phyloP scores from a whole-genome alignment of 2,888 invertebrate species.

The Cerceris ruficornis region DNA sequence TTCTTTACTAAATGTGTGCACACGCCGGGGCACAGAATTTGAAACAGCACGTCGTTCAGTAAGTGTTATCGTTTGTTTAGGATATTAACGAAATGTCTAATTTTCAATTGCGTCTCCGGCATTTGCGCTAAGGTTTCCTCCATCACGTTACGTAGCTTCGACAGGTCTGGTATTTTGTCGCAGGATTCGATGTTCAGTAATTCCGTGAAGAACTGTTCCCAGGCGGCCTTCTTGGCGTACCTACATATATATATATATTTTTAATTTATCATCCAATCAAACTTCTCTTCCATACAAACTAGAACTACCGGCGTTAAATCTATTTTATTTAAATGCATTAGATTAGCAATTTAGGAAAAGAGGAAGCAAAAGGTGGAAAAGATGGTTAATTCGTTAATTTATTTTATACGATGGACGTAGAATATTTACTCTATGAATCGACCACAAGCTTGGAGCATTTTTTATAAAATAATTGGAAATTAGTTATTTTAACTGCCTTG shows the following conservation, averaged over 20 bases:
- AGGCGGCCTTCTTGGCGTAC: conserved; percentile 88
- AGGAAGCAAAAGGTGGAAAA: too few relatives aligned
- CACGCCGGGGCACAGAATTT: conserved; percentile 63
- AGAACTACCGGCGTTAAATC: background rate
- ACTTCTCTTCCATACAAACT: background rate
- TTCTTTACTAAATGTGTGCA: conserved; percentile 71
- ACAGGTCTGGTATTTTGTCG: conserved; percentile 88
- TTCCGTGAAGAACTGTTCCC: conserved; percentile 91
- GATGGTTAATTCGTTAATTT: too few relatives aligned
- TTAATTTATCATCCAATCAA: background rate
- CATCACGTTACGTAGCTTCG: conserved; percentile 82
- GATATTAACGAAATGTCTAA: conserved; percentile 77
- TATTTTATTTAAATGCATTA: too few relatives aligned
- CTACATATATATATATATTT: conserved; percentile 66
- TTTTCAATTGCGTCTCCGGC: conserved; percentile 70
- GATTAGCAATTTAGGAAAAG: too few relatives aligned
- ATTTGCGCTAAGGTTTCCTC: conserved; percentile 76
- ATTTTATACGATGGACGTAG: too few relatives aligned
- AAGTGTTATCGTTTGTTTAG: conserved; percentile 81
- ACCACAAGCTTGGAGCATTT: too few relatives aligned
- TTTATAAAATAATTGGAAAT: too few relatives aligned
- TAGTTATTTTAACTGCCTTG: too few relatives aligned
- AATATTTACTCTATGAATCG: too few relatives aligned
- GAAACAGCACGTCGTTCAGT: conserved; percentile 55
- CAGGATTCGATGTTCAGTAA: conserved; percentile 92